Evolutionary conservation across 2,113 vertebrate genomes (phyloP), one percentile per base, ranked within the genome.

Genomic region (Gyps fulvus): DNA sequence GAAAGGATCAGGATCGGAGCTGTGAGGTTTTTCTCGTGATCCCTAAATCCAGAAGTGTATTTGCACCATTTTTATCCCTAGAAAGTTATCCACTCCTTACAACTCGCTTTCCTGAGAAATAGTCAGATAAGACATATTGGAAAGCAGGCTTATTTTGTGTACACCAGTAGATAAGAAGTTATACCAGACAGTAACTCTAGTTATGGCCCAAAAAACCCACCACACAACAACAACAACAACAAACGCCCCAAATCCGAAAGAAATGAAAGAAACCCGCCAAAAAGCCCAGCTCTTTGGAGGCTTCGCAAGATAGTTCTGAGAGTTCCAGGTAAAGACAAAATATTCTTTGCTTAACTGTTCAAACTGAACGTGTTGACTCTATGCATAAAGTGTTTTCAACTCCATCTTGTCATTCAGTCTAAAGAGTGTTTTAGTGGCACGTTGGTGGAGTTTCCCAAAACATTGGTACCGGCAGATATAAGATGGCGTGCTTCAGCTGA

Each of bases 41-140:
- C 77, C 19, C 17, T 85, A 94, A 93, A 90, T 90, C 87, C 71
- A 83, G 70, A 90, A 85, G 70, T 40, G 22, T 72, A 85, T 96
- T 96, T 91, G 74, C 21, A 69, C 71, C 54, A 14, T 36, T 85
- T 94, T 89, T 71, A 76, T 89, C 61, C 61, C 43, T 45, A 13
- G 59, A 89, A 89, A 66, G 40, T 78, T 66, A 74, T 83, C 50
- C 54, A 47, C 50, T 93, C 26, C 90, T 92, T 57, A 63, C 62
- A 55, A 16, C 67, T 88, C 1, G 1, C 52, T 89, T 92, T 90
- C n/a, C 50, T 74, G 55, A 90, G 55, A 83, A 92, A 59, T 3
- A 34, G n/a, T 54, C 78, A 78, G 59, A 26, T 27, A 31, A 82
- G 76, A 42, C 4, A 20, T n/a, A 36, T 38, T 47, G 76, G 31